Evolutionary conservation across 2,797 vertebrate species (phyloP), one percentile per base, ranked within the genome.

Genomic region (Astyanax mexicanus): DNA sequence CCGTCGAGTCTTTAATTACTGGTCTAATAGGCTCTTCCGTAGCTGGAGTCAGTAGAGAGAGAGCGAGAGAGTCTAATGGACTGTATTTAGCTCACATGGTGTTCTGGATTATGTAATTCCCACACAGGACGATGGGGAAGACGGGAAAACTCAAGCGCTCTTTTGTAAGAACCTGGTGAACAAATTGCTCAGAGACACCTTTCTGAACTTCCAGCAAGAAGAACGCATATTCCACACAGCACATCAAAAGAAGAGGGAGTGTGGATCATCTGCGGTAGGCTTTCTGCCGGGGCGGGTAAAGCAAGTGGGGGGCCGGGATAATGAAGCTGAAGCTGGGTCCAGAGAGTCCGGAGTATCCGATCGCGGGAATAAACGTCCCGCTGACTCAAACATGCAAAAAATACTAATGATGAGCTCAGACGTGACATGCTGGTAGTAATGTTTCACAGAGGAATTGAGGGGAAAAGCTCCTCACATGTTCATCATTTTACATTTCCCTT

Each of bases 1-100:
- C 52, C 38, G 67, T 45, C 66, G 40, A 67, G 27, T 67, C 52
- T 67, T 67, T 74, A 74, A 74, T 47, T 51, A 57, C 61, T 9
- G 55, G 62, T 17, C 38, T 21, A 37, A 44, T 57, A 57, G 15
- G 27, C 49, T 45, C 32, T 67, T 45, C n/a, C 65, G 10, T 44
- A 66, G n/a, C 17, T 45, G 23, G 12, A 23, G 44, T 51, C 1
- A 29, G 5, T 6, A 13, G 47, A 40, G 47, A 29, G 10, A 52
- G 19, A 49, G 7, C 17, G 47, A 29, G 10, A 52, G 19, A 49
- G 7, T 17, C 23, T 19, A 62, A 23, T 40, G 55, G 55, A 62
- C 37, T 38, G 32, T 21, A 21, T 40, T 62, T 21, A 40, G 19
- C 35, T 62, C n/a, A 19, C 10, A 38, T 62, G 37, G 32, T 6